phyloP scores from a whole-genome alignment of 2,797 vertebrate species.

The Arnoldichthys spilopterus region DNA sequence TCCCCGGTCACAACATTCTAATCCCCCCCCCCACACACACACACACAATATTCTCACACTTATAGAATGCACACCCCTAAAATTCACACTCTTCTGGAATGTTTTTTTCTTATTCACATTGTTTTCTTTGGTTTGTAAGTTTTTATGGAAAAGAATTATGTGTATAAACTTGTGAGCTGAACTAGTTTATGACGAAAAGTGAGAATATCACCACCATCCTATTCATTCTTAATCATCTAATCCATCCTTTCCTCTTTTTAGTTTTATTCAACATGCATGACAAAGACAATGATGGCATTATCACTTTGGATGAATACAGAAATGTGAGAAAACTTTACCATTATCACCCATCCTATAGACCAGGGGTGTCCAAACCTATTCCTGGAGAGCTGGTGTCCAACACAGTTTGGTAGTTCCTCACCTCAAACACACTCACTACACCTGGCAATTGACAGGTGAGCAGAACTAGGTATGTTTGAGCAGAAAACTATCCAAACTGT shows the following conservation, averaged over 20 bases:
- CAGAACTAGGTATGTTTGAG: too few relatives aligned
- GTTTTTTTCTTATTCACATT: neutral
- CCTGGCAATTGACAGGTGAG: too few relatives aligned
- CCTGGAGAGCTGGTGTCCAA: too few relatives aligned
- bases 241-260: slow-evolving; percentile 58
- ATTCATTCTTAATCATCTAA: neutral
- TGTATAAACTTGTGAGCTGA: neutral
- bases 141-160: neutral
- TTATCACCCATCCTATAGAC: neutral
- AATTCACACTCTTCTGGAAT: neutral
- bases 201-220: neutral
- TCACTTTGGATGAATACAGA: slow-evolving; percentile 91
- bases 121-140: neutral
- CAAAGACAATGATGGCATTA: slow-evolving; percentile 89
- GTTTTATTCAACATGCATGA: slow-evolving; percentile 98
- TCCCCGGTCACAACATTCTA: too few relatives aligned
- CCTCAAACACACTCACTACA: too few relatives aligned
- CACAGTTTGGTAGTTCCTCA: too few relatives aligned
- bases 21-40: too few relatives aligned
- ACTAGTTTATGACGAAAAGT: neutral
- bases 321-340: slow-evolving; percentile 75
- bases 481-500: too few relatives aligned
- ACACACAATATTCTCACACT: too few relatives aligned
- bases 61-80: neutral
- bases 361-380: neutral